phyloP scores from a whole-genome alignment of 1,140 invertebrate species.

The Sycophaga agraensis region DNA sequence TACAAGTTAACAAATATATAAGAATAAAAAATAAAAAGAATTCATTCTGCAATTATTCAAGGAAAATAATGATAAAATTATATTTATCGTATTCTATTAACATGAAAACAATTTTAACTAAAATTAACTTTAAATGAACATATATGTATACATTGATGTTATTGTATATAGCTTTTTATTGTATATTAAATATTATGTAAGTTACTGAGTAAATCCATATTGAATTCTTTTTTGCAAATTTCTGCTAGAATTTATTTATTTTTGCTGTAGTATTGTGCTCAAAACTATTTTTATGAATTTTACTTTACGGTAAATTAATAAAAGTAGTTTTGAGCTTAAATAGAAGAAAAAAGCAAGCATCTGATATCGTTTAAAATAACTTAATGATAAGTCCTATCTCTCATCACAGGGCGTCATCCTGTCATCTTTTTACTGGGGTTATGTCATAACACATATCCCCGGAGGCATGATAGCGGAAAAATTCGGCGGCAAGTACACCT shows the following conservation, averaged over 20 bases:
- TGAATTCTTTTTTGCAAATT: too few relatives aligned
- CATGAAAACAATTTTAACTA: too few relatives aligned
- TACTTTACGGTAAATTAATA: background rate
- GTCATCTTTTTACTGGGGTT: slow-evolving; percentile 65
- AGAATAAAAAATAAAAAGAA: too few relatives aligned
- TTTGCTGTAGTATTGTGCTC: background rate
- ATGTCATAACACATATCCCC: slow-evolving; percentile 62
- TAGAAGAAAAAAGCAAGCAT: background rate
- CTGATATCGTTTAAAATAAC: background rate
- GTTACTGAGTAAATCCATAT: too few relatives aligned
- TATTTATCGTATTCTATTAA: too few relatives aligned
- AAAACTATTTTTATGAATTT: background rate
- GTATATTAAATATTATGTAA: too few relatives aligned
- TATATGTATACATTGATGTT: too few relatives aligned
- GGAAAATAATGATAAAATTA: too few relatives aligned
- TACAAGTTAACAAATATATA: too few relatives aligned
- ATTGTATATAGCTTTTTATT: too few relatives aligned
- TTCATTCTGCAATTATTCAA: too few relatives aligned
- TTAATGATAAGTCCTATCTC: background rate
- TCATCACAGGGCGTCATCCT: slow-evolving; percentile 60
- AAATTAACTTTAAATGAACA: too few relatives aligned
- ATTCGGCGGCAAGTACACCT: slow-evolving; percentile 76
- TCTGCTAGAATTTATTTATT: background rate
- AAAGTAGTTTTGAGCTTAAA: background rate
- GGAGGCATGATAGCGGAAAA: slow-evolving; percentile 69